These are phyloP conservation scores for Siniperca knerii DNA, from an alignment of 2,113 vertebrate species.

Conservation along the genomic window DNA sequence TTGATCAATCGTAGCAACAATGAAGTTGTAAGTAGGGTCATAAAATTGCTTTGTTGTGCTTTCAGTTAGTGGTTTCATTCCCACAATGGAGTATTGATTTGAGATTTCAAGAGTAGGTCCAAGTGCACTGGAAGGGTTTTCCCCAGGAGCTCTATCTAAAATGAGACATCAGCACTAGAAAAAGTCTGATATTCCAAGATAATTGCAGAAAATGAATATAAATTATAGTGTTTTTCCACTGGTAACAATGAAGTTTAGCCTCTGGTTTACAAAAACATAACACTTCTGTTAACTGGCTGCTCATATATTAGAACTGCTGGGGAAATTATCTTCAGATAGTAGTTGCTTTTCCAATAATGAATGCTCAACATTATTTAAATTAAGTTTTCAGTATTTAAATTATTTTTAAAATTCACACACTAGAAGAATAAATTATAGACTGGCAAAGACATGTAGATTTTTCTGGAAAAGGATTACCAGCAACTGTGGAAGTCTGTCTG, in stretches of 20 bases:
- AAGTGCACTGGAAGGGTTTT: constrained; percentile 17
- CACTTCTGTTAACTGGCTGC: background rate
- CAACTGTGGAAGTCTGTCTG: background rate
- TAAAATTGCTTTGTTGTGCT: constrained; percentile 35
- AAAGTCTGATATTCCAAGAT: constrained; percentile 23
- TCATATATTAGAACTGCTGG: background rate
- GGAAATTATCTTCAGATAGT: background rate
- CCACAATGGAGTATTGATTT: constrained; percentile 58
- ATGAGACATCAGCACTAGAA: constrained; percentile 25
- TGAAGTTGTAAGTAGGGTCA: constrained; percentile 18
- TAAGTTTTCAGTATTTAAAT: background rate
- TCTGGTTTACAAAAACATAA: background rate
- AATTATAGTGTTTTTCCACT: background rate
- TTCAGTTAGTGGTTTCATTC: constrained; percentile 42
- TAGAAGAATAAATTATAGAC: background rate
- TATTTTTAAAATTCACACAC: background rate
- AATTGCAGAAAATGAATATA: constrained; percentile 12
- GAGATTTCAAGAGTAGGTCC: constrained; percentile 25
- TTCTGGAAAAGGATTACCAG: background rate
- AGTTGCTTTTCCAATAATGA: background rate
- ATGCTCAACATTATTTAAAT: background rate
- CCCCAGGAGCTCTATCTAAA: constrained; percentile 16
- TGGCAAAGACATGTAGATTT: no score
- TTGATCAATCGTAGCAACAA: constrained; percentile 19
- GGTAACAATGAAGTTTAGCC: background rate